A percentile compares a stretch with the other conserved stretches of the same genome.
These are phyloP conservation scores for Lydus trimaculatus DNA, from an alignment of 2,888 invertebrate genomes.

Conservation along the genomic window DNA sequence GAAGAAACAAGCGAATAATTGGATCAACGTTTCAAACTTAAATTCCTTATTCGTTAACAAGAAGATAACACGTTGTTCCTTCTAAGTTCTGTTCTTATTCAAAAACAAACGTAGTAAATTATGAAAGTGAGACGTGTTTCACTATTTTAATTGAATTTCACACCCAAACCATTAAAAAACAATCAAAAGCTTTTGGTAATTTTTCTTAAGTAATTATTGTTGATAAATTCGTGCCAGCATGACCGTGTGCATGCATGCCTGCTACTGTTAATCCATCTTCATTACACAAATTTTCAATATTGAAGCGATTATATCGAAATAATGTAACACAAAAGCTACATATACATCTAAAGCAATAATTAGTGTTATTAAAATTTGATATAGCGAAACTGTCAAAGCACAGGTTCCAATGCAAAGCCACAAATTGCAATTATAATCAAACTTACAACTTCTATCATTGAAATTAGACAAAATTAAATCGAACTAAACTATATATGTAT, in stretches of 20 bases:
- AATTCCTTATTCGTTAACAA: background rate
- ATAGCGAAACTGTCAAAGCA: background rate
- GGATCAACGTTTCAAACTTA: slow-evolving; percentile 7
- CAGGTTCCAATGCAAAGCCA: background rate
- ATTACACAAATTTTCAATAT: background rate
- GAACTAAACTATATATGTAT: slow-evolving; percentile 23
- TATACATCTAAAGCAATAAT: background rate
- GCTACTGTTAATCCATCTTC: background rate
- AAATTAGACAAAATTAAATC: slow-evolving; percentile 7
- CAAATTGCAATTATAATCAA: background rate
- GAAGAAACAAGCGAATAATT: slow-evolving; percentile 9
- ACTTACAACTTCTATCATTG: background rate
- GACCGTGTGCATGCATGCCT: too few species aligned
- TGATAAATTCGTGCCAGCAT: too few species aligned
- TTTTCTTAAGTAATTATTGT: too few species aligned
- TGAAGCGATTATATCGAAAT: background rate
- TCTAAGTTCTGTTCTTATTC: background rate
- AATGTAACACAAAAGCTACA: too few species aligned
- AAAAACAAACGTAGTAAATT: background rate
- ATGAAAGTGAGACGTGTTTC: background rate
- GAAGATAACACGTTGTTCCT: background rate
- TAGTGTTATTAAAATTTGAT: background rate
- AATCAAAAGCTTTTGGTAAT: slow-evolving; percentile 6
- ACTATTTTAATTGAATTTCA: background rate
- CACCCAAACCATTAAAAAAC: slow-evolving; percentile 10